Evolutionary conservation across 2,888 invertebrate genomes (phyloP).

Genomic region (Acrocera orbiculus): DNA sequence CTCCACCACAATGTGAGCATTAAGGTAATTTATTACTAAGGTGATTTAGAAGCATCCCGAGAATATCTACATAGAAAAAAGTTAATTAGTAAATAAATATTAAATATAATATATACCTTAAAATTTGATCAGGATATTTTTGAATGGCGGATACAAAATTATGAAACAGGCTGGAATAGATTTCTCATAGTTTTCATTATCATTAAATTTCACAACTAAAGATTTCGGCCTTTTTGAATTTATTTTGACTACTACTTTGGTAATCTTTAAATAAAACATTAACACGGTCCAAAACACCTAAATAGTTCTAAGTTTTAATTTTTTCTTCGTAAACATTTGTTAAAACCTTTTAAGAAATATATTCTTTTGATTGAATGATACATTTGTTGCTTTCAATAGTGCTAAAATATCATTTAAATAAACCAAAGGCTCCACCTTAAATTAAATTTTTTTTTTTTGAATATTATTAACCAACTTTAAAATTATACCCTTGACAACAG

Average conservation of each 20-base stretch:
- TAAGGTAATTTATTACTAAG: slow-evolving; percentile 34
- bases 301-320: slow-evolving; percentile 22
- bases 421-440: slow-evolving; percentile 34
- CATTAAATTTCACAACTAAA: slow-evolving; percentile 34
- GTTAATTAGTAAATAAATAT: not conserved
- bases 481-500: slow-evolving; percentile 20
- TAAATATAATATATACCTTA: slow-evolving; percentile 42
- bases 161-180: slow-evolving; percentile 58
- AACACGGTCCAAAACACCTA: slow-evolving; percentile 37
- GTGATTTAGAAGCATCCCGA: slow-evolving; percentile 50
- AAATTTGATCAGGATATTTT: slow-evolving; percentile 60
- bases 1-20: slow-evolving; percentile 54
- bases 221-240: slow-evolving; percentile 4
- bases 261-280: slow-evolving; percentile 44
- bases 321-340: slow-evolving; percentile 44
- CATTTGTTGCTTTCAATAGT: no score
- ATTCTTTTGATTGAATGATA: no score
- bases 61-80: slow-evolving; percentile 44
- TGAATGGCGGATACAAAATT: slow-evolving; percentile 56
- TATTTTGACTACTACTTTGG: slow-evolving; percentile 26
- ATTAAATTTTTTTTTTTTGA: not conserved
- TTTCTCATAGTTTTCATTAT: slow-evolving; percentile 61
- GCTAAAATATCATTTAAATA: slow-evolving; percentile 48
- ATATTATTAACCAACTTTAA: not conserved
- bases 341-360: slow-evolving; percentile 34